Evolutionary conservation across 2,888 invertebrate species (phyloP).

Genomic region (Ichneumon xanthorius): DNA sequence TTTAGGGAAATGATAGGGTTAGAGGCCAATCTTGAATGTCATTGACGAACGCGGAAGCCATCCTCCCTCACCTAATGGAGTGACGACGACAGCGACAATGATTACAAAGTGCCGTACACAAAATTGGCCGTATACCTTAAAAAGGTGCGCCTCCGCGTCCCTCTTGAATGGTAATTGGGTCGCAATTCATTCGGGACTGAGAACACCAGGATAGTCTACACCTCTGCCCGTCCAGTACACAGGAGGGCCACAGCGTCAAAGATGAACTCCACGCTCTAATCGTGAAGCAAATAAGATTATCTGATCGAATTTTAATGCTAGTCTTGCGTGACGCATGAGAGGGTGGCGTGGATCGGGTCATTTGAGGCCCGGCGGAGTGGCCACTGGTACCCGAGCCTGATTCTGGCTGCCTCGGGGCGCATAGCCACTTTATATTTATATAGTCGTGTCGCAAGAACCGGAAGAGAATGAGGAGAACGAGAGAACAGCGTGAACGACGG

Average conservation of each 20-base stretch:
- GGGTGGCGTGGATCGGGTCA: conserved; percentile 36
- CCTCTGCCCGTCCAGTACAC: conserved; percentile 4
- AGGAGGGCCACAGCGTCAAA: conserved; percentile 65
- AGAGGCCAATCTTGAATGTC: conserved; percentile 23
- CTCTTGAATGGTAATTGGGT: conserved; percentile 69
- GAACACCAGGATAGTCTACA: conserved; percentile 29
- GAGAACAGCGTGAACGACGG: conserved; percentile 40
- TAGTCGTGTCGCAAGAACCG: conserved; percentile 31
- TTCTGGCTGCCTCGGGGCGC: conserved; percentile 27
- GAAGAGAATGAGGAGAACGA: conserved; percentile 15
- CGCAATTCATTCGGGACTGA: conserved; percentile 72
- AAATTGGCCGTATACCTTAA: conserved; percentile 31
- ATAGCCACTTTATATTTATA: conserved; percentile 63
- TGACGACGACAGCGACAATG: conserved; percentile 50
- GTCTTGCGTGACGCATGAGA: conserved; percentile 78
- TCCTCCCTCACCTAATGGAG: conserved; percentile 29
- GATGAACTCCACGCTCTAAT: conserved; percentile 77
- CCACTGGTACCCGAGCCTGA: conserved; percentile 39
- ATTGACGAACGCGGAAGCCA: conserved; percentile 9
- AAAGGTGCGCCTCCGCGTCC: conserved; percentile 31
- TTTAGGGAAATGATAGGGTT: conserved; percentile 6
- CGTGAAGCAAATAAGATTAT: conserved; percentile 82
- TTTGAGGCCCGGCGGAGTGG: conserved; percentile 36
- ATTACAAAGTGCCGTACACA: conserved; percentile 33
- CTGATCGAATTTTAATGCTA: conserved; percentile 83